Conservation (phyloP, 2,113 vertebrate genomes). For the Microtus pennsylvanicus region DNA sequence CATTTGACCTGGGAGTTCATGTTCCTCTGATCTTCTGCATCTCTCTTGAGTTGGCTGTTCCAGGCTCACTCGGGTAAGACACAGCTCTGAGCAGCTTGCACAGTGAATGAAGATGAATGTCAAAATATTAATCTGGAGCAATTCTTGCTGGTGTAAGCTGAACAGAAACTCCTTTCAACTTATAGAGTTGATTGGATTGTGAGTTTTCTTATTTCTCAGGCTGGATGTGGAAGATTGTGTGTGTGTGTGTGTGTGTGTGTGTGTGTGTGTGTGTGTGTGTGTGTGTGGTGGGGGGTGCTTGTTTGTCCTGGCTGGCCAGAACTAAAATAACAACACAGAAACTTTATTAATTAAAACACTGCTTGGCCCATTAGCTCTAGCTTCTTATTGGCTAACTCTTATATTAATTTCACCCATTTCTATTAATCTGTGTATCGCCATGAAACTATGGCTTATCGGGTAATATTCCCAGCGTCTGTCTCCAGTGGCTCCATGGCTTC, state of each 20-base stretch:
- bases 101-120: conserved; percentile 51
- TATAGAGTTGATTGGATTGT: background rate
- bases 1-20: background rate
- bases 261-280: too few relatives aligned
- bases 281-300: fast-evolving
- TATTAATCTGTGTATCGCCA: too few relatives aligned
- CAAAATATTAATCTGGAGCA: conserved; percentile 62
- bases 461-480: too few relatives aligned
- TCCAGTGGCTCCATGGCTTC: too few relatives aligned
- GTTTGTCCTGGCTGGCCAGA: too few relatives aligned
- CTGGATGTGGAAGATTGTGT: background rate
- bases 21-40: background rate
- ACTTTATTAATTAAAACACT: too few relatives aligned
- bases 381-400: too few relatives aligned
- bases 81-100: background rate
- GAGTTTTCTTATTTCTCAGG: conserved; percentile 44
- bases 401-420: too few relatives aligned
- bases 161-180: conserved; percentile 19
- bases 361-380: too few relatives aligned
- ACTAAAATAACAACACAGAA: too few relatives aligned
- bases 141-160: conserved; percentile 73
- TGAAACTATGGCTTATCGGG: too few relatives aligned
- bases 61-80: background rate
- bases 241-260: too few relatives aligned
- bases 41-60: background rate